These are phyloP conservation scores for Sclerurus mexicanus DNA, from an alignment of 2,113 vertebrate genomes.

Conservation along the genomic window DNA sequence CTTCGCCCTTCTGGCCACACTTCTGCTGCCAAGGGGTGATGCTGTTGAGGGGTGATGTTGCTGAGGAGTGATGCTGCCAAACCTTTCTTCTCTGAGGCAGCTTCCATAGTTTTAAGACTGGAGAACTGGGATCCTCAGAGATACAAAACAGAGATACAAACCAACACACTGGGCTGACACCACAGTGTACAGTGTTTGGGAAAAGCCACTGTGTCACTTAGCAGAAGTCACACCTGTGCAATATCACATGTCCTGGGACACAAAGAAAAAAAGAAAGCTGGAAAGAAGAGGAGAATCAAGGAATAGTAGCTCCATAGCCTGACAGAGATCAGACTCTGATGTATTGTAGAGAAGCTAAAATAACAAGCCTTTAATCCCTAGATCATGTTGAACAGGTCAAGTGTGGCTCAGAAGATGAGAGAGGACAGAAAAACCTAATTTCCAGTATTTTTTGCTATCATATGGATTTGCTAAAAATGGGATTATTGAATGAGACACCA, in stretches of 20 bases:
- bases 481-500: conserved; percentile 16
- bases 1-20: fast-evolving
- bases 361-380: conserved; percentile 31
- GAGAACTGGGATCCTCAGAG: neutral
- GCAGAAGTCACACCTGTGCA: neutral
- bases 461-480: neutral
- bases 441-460: neutral
- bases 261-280: neutral
- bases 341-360: neutral
- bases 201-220: neutral
- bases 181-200: fast-evolving
- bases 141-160: neutral
- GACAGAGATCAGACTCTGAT: neutral
- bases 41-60: neutral
- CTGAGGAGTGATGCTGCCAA: neutral
- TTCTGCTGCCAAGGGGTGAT: neutral
- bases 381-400: neutral
- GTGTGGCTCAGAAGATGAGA: neutral
- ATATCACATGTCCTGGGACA: neutral
- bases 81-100: neutral
- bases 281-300: neutral
- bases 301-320: neutral
- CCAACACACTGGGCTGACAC: neutral
- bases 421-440: conserved; percentile 18
- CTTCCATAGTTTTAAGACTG: neutral